These are phyloP conservation scores for Brachionus angularis DNA, from an alignment of 1,140 invertebrate species.

Conservation along the genomic window DNA sequence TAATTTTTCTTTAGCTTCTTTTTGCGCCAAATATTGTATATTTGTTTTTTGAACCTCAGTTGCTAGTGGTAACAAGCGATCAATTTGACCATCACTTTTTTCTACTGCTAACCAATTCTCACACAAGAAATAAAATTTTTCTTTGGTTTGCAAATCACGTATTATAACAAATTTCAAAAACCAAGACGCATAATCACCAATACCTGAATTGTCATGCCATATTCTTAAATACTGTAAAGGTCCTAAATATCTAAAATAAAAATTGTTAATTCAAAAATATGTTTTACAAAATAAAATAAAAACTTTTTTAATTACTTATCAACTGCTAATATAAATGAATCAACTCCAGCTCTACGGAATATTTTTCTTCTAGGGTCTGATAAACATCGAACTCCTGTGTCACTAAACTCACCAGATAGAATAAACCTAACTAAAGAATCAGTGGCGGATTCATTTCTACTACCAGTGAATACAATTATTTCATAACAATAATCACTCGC, in stretches of 20 bases:
- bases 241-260: slow-evolving; percentile 62
- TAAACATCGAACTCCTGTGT: slow-evolving; percentile 32
- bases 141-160: slow-evolving; percentile 61
- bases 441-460: slow-evolving; percentile 48
- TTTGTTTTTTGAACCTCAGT: slow-evolving; percentile 28
- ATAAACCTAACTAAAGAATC: slow-evolving; percentile 44
- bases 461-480: slow-evolving; percentile 51
- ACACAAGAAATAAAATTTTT: slow-evolving; percentile 59
- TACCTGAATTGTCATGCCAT: slow-evolving; percentile 63
- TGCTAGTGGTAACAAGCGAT: slow-evolving; percentile 50
- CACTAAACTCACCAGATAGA: slow-evolving; percentile 38
- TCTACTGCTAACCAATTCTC: slow-evolving; percentile 58
- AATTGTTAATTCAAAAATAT: no score
- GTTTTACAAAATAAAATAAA: slow-evolving; percentile 31
- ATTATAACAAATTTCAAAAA: slow-evolving; percentile 60
- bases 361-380: slow-evolving; percentile 44
- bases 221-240: slow-evolving; percentile 60
- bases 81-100: slow-evolving; percentile 58
- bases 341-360: slow-evolving; percentile 53
- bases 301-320: slow-evolving; percentile 54
- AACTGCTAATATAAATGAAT: slow-evolving; percentile 61
- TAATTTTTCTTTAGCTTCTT: slow-evolving; percentile 11
- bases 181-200: slow-evolving; percentile 61
- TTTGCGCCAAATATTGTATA: slow-evolving; percentile 1
- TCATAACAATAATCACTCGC: slow-evolving; percentile 49